Percentiles rank a stretch among this genome's conserved stretches.
phyloP scores from a whole-genome alignment of 2,888 invertebrate genomes.

The Polietes domitor region DNA sequence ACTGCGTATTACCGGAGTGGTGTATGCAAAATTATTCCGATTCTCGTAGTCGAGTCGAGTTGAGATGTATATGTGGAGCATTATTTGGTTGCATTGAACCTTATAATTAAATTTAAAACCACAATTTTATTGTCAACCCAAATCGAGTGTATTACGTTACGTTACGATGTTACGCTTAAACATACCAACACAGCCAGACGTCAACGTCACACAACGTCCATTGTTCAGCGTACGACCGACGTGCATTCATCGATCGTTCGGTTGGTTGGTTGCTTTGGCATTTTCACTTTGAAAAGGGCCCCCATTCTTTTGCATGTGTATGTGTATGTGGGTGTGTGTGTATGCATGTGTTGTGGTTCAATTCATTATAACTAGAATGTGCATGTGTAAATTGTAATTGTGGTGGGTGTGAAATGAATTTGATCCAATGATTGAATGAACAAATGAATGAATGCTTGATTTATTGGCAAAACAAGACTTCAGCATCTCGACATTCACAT shows the following conservation, averaged over 20 bases:
- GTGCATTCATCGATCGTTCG: slow-evolving; percentile 1
- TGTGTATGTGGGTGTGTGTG: no score
- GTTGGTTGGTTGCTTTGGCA: slow-evolving; percentile 10
- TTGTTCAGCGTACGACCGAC: background rate
- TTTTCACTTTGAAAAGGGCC: slow-evolving; percentile 1
- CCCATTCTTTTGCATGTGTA: background rate
- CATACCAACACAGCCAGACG: background rate
- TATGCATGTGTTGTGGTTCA: slow-evolving; percentile 19
- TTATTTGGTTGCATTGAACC: slow-evolving; percentile 58
- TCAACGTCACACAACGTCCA: background rate
- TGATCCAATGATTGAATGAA: slow-evolving; percentile 35
- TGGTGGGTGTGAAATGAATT: slow-evolving; percentile 37
- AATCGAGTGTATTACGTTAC: slow-evolving; percentile 37
- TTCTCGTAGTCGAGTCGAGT: slow-evolving; percentile 24
- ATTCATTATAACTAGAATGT: slow-evolving; percentile 3
- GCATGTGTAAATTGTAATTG: background rate
- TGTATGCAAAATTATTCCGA: slow-evolving; percentile 56
- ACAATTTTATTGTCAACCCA: slow-evolving; percentile 66
- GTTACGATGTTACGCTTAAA: background rate
- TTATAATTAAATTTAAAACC: slow-evolving; percentile 69
- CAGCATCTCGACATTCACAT: background rate
- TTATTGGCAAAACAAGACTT: slow-evolving; percentile 15
- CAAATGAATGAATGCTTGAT: slow-evolving; percentile 9
- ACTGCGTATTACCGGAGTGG: background rate
- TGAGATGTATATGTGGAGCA: background rate